phyloP scores from a whole-genome alignment of 2,888 invertebrate genomes.

The Perdita meconis region DNA sequence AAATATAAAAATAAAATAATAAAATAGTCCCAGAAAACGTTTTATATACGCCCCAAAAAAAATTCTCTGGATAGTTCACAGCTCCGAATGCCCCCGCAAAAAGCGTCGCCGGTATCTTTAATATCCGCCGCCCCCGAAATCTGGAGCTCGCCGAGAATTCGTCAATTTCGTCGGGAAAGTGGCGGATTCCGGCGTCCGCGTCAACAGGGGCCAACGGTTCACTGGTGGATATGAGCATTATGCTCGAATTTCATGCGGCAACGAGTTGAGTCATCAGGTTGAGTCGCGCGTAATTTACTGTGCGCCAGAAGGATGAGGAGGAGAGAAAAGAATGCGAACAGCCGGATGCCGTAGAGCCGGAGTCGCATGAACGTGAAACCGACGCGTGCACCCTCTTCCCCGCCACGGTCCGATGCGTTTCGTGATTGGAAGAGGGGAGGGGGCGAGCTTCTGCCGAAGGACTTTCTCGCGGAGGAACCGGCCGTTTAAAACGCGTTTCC shows the following conservation, averaged over 20 bases:
- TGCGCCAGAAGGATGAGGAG: slow-evolving; percentile 69
- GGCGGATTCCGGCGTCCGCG: background rate
- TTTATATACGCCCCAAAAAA: no score
- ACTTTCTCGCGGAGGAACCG: slow-evolving; percentile 32
- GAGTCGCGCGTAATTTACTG: slow-evolving; percentile 56
- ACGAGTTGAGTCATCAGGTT: slow-evolving; percentile 55
- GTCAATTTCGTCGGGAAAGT: no score
- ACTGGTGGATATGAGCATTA: slow-evolving; percentile 15
- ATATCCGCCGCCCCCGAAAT: no score
- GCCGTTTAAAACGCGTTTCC: slow-evolving; percentile 22
- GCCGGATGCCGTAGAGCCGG: slow-evolving; percentile 75
- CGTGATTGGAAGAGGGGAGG: no score
- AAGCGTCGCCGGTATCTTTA: no score
- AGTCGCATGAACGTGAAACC: slow-evolving; percentile 73
- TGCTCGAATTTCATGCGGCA: slow-evolving; percentile 36
- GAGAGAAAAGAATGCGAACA: slow-evolving; percentile 77
- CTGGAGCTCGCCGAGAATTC: no score
- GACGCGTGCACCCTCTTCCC: slow-evolving; percentile 71
- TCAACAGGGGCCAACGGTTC: slow-evolving; percentile 13
- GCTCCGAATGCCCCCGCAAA: no score
- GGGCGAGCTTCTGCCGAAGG: slow-evolving; percentile 29
- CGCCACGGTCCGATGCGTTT: slow-evolving; percentile 72
- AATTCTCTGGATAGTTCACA: no score
- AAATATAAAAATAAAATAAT: no score
- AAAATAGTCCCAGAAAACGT: no score